These are phyloP conservation scores for Crocidura indochinensis DNA, from an alignment of 2,797 vertebrate species.

Conservation along the genomic window DNA sequence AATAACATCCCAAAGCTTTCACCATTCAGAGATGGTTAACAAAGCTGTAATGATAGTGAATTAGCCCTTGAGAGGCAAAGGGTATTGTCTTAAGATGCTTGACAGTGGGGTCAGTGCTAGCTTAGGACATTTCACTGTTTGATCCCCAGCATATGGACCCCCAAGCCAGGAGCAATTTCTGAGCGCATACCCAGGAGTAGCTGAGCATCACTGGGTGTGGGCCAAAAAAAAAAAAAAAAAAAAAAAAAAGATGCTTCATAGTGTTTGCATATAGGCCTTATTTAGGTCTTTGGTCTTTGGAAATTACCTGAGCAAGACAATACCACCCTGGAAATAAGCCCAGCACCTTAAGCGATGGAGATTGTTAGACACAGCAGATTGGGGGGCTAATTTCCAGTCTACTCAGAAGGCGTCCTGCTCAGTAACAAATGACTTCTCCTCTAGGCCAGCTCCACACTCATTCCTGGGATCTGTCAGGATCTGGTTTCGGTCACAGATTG, in stretches of 20 bases:
- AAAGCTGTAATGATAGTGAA: background rate
- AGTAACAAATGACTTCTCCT: background rate
- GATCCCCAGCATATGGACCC: no score
- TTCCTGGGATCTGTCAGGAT: background rate
- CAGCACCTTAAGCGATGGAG: background rate
- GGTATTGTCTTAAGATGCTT: background rate
- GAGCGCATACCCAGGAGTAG: no score
- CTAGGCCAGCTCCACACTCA: background rate
- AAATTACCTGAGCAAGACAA: background rate
- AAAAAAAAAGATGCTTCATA: background rate
- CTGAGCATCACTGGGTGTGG: no score
- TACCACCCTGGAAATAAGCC: background rate
- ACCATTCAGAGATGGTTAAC: no score
- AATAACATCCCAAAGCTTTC: slow-evolving; percentile 6
- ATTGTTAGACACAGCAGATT: background rate
- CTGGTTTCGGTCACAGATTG: background rate
- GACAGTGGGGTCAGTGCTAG: background rate
- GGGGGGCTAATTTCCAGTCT: background rate
- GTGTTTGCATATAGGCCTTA: background rate
- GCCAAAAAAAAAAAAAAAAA: no score
- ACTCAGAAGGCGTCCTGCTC: background rate
- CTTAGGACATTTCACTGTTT: no score
- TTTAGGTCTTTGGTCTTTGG: background rate
- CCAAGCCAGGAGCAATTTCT: no score
- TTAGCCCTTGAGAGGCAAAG: background rate